A percentile compares a stretch with the other conserved stretches of the same genome.
These are phyloP conservation scores for Drosophila phalerata DNA, from an alignment of 2,888 invertebrate species.

Conservation along the genomic window DNA sequence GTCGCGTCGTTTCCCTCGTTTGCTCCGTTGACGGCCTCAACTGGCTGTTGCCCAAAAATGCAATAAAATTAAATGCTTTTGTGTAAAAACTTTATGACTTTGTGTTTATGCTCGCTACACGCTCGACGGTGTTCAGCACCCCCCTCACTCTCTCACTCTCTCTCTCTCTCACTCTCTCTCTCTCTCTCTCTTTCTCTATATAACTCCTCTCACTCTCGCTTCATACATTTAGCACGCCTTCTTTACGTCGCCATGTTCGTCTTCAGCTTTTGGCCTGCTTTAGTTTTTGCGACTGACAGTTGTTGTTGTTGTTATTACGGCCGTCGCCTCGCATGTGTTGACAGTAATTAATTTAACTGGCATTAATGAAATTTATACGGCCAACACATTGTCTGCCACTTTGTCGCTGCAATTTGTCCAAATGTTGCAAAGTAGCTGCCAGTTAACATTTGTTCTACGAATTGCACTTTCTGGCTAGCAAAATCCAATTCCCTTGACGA, in stretches of 20 bases:
- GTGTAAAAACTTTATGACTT: slow-evolving; percentile 81
- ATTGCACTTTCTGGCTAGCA: slow-evolving; percentile 11
- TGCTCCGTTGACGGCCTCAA: slow-evolving; percentile 19
- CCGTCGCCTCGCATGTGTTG: slow-evolving; percentile 68
- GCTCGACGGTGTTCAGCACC: slow-evolving; percentile 42
- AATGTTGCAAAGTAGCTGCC: slow-evolving; percentile 43
- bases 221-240: slow-evolving; percentile 1
- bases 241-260: slow-evolving; percentile 48
- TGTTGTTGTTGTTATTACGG: slow-evolving; percentile 11
- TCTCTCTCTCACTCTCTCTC: neutral
- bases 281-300: slow-evolving; percentile 66
- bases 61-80: slow-evolving; percentile 81
- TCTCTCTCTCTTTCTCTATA: neutral
- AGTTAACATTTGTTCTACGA: slow-evolving; percentile 8
- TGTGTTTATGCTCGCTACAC: slow-evolving; percentile 78
- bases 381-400: slow-evolving; percentile 71
- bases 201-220: neutral
- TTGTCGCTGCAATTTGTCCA: slow-evolving; percentile 52
- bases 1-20: neutral
- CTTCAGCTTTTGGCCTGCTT: slow-evolving; percentile 73
- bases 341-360: slow-evolving; percentile 80
- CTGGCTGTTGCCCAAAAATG: slow-evolving; percentile 76
- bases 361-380: slow-evolving; percentile 76
- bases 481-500: neutral
- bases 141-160: neutral